Evolutionary conservation across 2,113 vertebrate species (phyloP).

Genomic region (Phrynosoma blainvillii): DNA sequence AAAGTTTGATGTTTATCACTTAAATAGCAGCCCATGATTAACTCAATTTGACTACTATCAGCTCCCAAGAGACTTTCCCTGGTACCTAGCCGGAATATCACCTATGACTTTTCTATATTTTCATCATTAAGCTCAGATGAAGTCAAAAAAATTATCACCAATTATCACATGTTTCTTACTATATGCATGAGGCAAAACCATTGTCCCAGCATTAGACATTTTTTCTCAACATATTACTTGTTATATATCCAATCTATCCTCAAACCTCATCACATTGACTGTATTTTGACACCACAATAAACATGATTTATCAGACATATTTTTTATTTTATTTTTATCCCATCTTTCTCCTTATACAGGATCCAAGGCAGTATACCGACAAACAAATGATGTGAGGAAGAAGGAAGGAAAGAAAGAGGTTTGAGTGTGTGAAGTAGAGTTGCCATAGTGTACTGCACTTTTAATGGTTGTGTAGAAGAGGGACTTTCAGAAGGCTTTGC

Average conservation of each 20-base stretch:
- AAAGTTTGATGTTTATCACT: slow-evolving; percentile 25
- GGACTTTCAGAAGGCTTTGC: too few relatives aligned
- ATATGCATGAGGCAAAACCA: neutral
- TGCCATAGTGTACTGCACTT: too few relatives aligned
- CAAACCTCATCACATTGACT: too few relatives aligned
- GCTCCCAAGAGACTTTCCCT: slow-evolving; percentile 17
- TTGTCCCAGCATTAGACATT: neutral
- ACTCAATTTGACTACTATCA: slow-evolving; percentile 11
- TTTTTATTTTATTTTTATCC: too few relatives aligned
- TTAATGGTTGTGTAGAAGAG: too few relatives aligned
- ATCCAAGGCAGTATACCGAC: too few relatives aligned
- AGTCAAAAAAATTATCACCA: neutral
- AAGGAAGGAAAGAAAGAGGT: too few relatives aligned
- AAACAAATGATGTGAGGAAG: too few relatives aligned
- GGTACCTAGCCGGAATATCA: slow-evolving; percentile 12
- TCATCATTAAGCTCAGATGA: slow-evolving; percentile 16
- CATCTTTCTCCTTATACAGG: too few relatives aligned
- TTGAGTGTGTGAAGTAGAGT: too few relatives aligned
- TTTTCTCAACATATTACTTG: neutral
- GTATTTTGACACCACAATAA: too few relatives aligned
- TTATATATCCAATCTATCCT: neutral
- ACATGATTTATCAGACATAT: too few relatives aligned
- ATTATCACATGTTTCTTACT: slow-evolving; percentile 11
- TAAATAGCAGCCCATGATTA: slow-evolving; percentile 37
- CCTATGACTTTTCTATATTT: neutral